Percentiles rank a stretch among this genome's conserved stretches.
Evolutionary conservation across 2,888 invertebrate genomes (phyloP).

Genomic region (Entomobrya multifasciata): DNA sequence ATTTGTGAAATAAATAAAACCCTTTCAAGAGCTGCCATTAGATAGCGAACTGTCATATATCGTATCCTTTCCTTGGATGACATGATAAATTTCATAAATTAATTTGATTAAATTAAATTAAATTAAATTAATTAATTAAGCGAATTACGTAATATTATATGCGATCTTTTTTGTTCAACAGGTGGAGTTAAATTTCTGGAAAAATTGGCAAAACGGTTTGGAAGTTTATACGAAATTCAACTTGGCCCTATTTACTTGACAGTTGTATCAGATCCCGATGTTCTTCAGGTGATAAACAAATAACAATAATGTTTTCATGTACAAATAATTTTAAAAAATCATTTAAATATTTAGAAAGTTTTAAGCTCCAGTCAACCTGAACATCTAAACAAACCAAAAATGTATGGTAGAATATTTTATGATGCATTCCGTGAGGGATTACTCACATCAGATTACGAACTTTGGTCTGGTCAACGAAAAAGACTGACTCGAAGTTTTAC

Average conservation of each 20-base stretch:
- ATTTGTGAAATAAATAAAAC: too few relatives aligned
- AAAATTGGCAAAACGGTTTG: neutral
- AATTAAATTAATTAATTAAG: too few relatives aligned
- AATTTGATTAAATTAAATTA: too few relatives aligned
- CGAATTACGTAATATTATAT: too few relatives aligned
- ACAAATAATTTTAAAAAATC: too few relatives aligned
- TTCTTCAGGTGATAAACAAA: neutral
- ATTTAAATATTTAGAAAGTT: neutral
- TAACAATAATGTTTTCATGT: too few relatives aligned
- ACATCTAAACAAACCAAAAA: neutral
- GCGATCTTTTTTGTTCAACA: too few relatives aligned
- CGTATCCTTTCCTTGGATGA: too few relatives aligned
- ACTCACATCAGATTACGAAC: neutral
- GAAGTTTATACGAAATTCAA: neutral
- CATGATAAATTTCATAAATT: too few relatives aligned
- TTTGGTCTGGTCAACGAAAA: neutral
- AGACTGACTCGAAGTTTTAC: neutral
- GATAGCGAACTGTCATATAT: too few relatives aligned
- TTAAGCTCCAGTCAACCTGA: neutral
- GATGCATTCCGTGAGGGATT: neutral
- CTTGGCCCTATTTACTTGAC: neutral
- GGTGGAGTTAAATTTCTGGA: neutral
- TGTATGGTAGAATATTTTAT: neutral
- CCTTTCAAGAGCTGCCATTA: too few relatives aligned
- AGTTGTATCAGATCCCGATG: neutral